These are phyloP conservation scores for Hippocampus mohnikei DNA, from an alignment of 2,113 vertebrate species.

Conservation along the genomic window DNA sequence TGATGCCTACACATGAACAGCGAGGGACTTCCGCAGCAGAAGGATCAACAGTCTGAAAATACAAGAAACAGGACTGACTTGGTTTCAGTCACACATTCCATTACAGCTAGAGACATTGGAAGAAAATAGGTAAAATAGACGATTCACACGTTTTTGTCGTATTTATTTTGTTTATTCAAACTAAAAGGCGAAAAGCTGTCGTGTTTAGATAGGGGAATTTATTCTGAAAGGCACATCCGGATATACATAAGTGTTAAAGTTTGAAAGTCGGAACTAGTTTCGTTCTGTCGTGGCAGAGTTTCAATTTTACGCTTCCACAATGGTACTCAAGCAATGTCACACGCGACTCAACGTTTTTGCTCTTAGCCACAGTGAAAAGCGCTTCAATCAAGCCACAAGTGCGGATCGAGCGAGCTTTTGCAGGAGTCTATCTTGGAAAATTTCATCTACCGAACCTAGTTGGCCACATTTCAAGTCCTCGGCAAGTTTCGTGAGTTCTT, in stretches of 20 bases:
- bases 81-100: no score
- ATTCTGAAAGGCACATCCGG: not conserved
- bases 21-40: no score
- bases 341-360: not conserved
- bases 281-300: not conserved
- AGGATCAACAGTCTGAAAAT: no score
- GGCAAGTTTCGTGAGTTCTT: not conserved
- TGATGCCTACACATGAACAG: no score
- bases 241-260: not conserved
- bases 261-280: slow-evolving; percentile 9
- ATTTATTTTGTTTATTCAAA: no score
- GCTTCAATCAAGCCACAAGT: not conserved
- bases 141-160: no score
- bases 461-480: not conserved
- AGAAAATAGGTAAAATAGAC: no score
- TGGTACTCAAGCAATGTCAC: slow-evolving; percentile 29
- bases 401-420: not conserved
- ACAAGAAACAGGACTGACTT: no score
- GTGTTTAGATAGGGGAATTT: no score
- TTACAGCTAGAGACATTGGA: no score
- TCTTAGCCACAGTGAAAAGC: slow-evolving; percentile 1
- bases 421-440: not conserved
- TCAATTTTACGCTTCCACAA: not conserved
- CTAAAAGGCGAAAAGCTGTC: no score
- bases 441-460: not conserved